Conservation (phyloP, 2,888 invertebrate species). For the Invenusta paracnida region DNA sequence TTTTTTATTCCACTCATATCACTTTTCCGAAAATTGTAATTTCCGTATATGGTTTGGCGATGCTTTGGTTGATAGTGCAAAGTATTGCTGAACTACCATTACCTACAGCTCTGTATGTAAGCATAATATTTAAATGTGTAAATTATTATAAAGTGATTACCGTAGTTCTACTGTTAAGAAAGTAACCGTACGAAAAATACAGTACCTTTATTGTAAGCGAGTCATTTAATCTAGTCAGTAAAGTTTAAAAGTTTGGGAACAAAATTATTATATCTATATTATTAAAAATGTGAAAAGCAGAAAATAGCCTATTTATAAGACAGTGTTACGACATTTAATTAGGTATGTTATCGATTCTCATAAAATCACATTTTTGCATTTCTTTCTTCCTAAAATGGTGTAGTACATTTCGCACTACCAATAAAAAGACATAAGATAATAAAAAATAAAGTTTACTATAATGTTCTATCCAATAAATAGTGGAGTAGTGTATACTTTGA, state of each 20-base stretch:
- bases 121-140: conserved; percentile 7
- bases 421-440: conserved; percentile 12
- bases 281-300: background rate
- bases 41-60: background rate
- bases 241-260: background rate
- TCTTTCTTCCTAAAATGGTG: conserved; percentile 9
- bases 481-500: background rate
- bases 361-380: background rate
- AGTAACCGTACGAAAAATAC: background rate
- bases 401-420: background rate
- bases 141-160: background rate
- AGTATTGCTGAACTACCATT: background rate
- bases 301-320: background rate
- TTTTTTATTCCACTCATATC: background rate
- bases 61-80: background rate
- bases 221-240: background rate
- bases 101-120: background rate
- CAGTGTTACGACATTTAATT: conserved; percentile 26
- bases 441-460: conserved; percentile 7
- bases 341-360: conserved; percentile 4
- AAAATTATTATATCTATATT: background rate
- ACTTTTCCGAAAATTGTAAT: background rate
- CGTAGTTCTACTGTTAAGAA: too few species aligned
- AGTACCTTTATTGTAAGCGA: background rate
- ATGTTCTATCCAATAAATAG: background rate